Conservation (phyloP, 2,888 invertebrate species). For the Cephus rjabovi region DNA sequence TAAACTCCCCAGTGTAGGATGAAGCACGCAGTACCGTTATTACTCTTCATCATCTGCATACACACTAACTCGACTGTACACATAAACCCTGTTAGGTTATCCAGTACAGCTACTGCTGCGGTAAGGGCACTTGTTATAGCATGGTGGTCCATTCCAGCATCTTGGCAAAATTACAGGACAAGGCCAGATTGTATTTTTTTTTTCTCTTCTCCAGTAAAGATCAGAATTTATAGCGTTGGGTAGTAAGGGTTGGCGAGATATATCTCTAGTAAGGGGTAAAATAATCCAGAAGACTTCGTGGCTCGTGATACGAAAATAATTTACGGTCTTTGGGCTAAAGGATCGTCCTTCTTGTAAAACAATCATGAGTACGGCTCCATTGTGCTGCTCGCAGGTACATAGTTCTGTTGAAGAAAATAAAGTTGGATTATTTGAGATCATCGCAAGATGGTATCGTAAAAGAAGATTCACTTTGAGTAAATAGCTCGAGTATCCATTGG, state of each 20-base stretch:
- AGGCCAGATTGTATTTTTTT: background rate
- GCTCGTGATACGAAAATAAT: background rate
- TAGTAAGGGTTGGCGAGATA: background rate
- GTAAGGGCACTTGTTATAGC: background rate
- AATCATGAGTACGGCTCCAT: background rate
- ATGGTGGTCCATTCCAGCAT: background rate
- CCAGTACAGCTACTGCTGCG: background rate
- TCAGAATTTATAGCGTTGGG: background rate
- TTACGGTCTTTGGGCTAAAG: background rate
- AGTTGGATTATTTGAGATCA: background rate
- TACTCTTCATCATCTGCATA: slow-evolving; percentile 28
- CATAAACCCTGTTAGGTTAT: slow-evolving; percentile 15
- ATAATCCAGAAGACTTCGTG: background rate
- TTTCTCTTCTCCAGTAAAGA: background rate
- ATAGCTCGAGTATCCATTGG: background rate
- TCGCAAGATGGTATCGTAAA: background rate
- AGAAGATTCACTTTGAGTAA: background rate
- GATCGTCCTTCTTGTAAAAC: background rate
- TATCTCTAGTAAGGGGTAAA: background rate
- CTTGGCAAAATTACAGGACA: background rate
- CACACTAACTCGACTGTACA: slow-evolving; percentile 20
- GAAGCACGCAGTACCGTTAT: slow-evolving; percentile 12
- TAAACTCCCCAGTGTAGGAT: slow-evolving; percentile 7
- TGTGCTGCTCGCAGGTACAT: background rate
- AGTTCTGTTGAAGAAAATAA: background rate